Conservation (phyloP, 2,797 vertebrate genomes). For the Pseudochirops corinnae region DNA sequence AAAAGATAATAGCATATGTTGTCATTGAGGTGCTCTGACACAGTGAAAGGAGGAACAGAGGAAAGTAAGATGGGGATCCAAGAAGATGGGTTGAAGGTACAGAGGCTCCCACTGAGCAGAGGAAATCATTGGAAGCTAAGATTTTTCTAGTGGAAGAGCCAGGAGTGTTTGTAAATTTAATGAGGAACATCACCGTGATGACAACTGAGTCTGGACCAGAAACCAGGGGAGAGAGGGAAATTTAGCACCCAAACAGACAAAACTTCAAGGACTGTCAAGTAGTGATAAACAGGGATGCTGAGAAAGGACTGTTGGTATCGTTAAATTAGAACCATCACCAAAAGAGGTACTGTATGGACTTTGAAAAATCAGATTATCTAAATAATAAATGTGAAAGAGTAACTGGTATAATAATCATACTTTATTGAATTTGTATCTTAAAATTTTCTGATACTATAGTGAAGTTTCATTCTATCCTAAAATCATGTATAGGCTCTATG, state of each 20-base stretch:
- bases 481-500: neutral
- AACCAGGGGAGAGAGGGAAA: neutral
- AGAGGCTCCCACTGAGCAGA: neutral
- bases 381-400: neutral
- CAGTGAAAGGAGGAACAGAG: neutral
- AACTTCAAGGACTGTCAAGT: neutral
- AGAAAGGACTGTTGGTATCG: neutral
- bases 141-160: no score
- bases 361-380: conserved; percentile 39
- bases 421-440: conserved; percentile 12
- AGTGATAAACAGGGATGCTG: neutral
- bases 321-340: conserved; percentile 26
- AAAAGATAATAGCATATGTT: conserved; percentile 40
- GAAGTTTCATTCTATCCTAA: neutral
- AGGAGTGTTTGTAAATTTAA: fast-evolving
- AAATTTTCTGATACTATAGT: conserved; percentile 30
- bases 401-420: conserved; percentile 35
- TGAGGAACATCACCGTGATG: neutral
- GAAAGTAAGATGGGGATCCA: conserved; percentile 2
- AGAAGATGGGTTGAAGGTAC: neutral
- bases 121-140: neutral
- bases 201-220: neutral
- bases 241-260: neutral
- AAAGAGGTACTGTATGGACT: conserved; percentile 3
- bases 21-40: neutral